Conservation (phyloP, 2,888 invertebrate species). For the Stenoptilia bipunctidactyla region DNA sequence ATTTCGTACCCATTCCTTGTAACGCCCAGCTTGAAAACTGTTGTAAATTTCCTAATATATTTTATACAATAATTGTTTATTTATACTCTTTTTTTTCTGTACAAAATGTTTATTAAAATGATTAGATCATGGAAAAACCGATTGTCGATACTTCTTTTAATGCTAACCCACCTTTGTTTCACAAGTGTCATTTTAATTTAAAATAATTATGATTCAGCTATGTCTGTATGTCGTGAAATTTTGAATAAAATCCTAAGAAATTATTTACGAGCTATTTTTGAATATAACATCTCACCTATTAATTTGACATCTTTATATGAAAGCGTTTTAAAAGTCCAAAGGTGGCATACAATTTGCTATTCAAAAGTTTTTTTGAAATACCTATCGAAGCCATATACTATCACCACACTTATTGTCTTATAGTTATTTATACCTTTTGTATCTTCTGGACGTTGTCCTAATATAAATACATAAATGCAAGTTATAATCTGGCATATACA, state of each 20-base stretch:
- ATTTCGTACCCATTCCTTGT: not conserved
- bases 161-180: not conserved
- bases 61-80: slow-evolving; percentile 1
- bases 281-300: slow-evolving; percentile 1
- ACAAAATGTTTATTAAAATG: not conserved
- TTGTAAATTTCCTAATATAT: not conserved
- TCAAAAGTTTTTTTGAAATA: too few species aligned
- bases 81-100: not conserved
- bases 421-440: too few species aligned
- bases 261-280: too few species aligned
- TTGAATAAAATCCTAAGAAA: not conserved
- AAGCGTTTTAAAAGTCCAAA: too few species aligned
- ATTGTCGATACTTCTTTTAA: not conserved
- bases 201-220: not conserved
- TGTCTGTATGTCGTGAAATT: not conserved
- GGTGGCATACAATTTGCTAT: too few species aligned
- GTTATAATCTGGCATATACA: too few species aligned
- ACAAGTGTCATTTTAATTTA: not conserved
- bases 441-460: too few species aligned
- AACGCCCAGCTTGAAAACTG: not conserved
- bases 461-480: too few species aligned
- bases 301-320: too few species aligned
- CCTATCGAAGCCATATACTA: too few species aligned
- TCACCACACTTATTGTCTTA: too few species aligned
- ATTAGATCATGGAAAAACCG: not conserved